Base-by-base conservation (phyloP, 37 sponge, comb jelly and placozoan genomes). In the Halisarca cf. caerulea region DNA sequence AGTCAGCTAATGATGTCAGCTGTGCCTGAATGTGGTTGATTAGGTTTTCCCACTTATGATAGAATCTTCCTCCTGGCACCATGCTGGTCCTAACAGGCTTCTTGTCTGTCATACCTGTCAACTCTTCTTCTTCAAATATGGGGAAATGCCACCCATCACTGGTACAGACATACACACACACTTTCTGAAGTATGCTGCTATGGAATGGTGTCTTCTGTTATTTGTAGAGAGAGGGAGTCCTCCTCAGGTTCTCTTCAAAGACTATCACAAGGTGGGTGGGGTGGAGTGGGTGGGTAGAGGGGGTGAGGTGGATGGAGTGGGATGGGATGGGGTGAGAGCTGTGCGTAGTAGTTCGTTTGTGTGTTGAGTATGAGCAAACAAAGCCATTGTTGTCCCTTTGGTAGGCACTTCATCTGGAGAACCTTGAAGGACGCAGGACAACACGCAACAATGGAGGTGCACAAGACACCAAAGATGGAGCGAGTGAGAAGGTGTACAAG, bases 51-150 rank as follows among this genome's bases (percentile, higher is more conserved):
- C 25, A 21, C 41, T n/a, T 23, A 25, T 61, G 23, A 9, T 73
- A 86, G 89, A 62, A 2, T 92, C 93, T 17, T 28, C 68, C 7
- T 58, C 45, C 45, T 95, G 96, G 96, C 93, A 92, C 47, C 96
- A 95, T 84, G 90, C 86, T 71, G 96, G 96, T 2, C 41, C 59
- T 17, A 68, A 85, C 40, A 92, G 86, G 62, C 55, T 74, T 4
- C 85, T 95, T 21, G 66, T 95, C 33, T 95, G 96, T 62, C 20
- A 86, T 17, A 44, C 59, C 37, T 95, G 96, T 75, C 79, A 88
- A 6, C 80, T 82, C 20, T 82, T 89, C 64, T 95, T 87, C 88
- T 62, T 86, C 64, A 70, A 78, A 17, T 92, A 92, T 53, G 91
- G 96, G 40, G 40, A 47, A 62, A 84, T 95, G 89, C 69, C 25